Evolutionary conservation across 2,113 vertebrate species (phyloP).

Genomic region (Donacobius atricapilla): DNA sequence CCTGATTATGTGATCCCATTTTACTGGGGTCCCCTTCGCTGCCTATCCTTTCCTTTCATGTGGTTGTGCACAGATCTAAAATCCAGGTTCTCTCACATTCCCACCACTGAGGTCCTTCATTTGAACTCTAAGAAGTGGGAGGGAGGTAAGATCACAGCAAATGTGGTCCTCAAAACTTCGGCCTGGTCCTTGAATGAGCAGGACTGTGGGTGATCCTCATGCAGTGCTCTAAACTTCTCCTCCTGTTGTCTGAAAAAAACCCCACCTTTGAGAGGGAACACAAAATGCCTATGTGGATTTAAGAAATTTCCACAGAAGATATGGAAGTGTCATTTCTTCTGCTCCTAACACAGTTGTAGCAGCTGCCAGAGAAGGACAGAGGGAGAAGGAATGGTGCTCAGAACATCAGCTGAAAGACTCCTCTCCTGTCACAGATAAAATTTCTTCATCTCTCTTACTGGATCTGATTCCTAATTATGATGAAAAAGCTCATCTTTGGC

Average conservation of each 20-base stretch:
- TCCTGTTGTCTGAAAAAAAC: background rate
- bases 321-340: background rate
- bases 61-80: background rate
- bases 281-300: background rate
- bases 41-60: background rate
- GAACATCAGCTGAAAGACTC: background rate
- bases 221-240: background rate
- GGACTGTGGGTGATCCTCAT: background rate
- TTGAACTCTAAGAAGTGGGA: background rate
- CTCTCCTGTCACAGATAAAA: background rate
- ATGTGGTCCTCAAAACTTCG: background rate
- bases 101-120: background rate
- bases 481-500: background rate
- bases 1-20: background rate
- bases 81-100: background rate
- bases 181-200: background rate
- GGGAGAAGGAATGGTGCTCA: background rate
- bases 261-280: background rate
- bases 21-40: constrained; percentile 17
- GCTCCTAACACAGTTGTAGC: background rate
- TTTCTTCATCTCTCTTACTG: background rate
- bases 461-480: background rate
- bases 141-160: background rate
- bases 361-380: background rate
- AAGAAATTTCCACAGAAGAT: background rate